Conservation (phyloP, 2,888 invertebrate species). For the Lepetodrilus schrolli region DNA sequence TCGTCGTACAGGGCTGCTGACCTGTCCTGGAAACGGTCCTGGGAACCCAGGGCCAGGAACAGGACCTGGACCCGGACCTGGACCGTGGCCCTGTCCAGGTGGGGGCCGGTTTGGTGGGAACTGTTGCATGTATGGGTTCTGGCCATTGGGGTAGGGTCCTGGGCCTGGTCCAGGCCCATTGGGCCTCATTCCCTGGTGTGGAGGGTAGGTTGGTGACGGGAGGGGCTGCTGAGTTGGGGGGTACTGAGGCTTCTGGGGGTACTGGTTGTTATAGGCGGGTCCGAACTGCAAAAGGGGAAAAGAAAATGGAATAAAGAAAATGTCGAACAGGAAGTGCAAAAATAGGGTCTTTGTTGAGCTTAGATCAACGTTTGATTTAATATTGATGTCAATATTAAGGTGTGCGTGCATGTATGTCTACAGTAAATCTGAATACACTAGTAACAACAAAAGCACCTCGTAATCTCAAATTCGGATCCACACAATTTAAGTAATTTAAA, state of each 20-base stretch:
- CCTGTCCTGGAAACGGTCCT: background rate
- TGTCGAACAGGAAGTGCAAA: no score
- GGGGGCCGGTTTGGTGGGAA: slow-evolving; percentile 54
- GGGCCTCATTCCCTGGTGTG: slow-evolving; percentile 63
- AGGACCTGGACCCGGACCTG: slow-evolving; percentile 54
- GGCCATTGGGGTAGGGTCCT: slow-evolving; percentile 65
- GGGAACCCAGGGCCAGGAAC: slow-evolving; percentile 29
- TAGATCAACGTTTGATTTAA: no score
- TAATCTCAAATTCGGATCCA: no score
- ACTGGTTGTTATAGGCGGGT: slow-evolving; percentile 44
- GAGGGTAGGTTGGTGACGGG: slow-evolving; percentile 69
- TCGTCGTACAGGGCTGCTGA: slow-evolving; percentile 24
- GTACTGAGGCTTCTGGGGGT: slow-evolving; percentile 67
- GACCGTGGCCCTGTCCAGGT: slow-evolving; percentile 49
- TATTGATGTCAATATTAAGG: no score
- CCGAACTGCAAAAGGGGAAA: background rate
- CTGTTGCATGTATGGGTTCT: slow-evolving; percentile 65
- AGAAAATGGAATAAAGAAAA: no score
- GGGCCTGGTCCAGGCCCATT: slow-evolving; percentile 56
- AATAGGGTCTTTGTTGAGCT: no score
- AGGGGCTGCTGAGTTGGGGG: slow-evolving; percentile 70
- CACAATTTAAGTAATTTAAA: no score
- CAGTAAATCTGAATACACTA: no score
- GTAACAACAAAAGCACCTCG: no score
- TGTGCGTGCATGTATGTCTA: no score